A percentile compares a stretch with the other conserved stretches of the same genome.
Conservation (phyloP, 2,888 invertebrate species). For the Orthonychiurus folsomi region DNA sequence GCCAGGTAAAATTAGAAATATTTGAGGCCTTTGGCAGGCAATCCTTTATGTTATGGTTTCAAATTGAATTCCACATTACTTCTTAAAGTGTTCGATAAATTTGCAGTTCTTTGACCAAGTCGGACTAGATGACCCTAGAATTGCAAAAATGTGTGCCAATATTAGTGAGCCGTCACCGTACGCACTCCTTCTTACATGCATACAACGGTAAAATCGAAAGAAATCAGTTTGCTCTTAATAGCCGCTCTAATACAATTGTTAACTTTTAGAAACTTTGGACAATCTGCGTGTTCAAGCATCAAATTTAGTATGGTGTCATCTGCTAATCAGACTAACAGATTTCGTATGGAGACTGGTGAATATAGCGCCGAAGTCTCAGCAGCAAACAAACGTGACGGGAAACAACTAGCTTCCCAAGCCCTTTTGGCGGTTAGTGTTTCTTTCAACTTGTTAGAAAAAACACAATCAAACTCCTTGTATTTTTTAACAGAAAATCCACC, state of each 20-base stretch:
- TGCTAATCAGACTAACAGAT: slow-evolving; percentile 84
- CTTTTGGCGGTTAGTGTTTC: slow-evolving; percentile 32
- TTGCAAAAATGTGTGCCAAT: slow-evolving; percentile 89
- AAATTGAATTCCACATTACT: neutral
- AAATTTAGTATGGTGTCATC: slow-evolving; percentile 76
- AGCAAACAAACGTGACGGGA: slow-evolving; percentile 84
- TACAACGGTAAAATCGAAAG: slow-evolving; percentile 53
- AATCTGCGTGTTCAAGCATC: slow-evolving; percentile 71
- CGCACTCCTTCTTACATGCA: slow-evolving; percentile 81
- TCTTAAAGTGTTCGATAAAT: neutral
- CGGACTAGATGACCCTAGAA: slow-evolving; percentile 84
- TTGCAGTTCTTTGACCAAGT: slow-evolving; percentile 89
- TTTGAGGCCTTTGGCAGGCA: neutral
- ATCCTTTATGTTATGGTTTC: neutral
- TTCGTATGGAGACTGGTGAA: slow-evolving; percentile 88
- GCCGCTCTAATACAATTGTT: neutral
- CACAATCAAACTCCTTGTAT: neutral
- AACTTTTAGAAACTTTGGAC: slow-evolving; percentile 68
- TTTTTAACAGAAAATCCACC: slow-evolving; percentile 66
- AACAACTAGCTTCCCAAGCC: slow-evolving; percentile 89
- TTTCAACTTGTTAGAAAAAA: neutral
- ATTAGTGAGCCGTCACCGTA: slow-evolving; percentile 93
- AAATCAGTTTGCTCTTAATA: neutral
- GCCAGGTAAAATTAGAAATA: slow-evolving; percentile 23
- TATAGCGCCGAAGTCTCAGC: slow-evolving; percentile 68